Evolutionary conservation across 2,888 invertebrate genomes (phyloP), one percentile per base, ranked within the genome.

Genomic region (Caprella mutica): DNA sequence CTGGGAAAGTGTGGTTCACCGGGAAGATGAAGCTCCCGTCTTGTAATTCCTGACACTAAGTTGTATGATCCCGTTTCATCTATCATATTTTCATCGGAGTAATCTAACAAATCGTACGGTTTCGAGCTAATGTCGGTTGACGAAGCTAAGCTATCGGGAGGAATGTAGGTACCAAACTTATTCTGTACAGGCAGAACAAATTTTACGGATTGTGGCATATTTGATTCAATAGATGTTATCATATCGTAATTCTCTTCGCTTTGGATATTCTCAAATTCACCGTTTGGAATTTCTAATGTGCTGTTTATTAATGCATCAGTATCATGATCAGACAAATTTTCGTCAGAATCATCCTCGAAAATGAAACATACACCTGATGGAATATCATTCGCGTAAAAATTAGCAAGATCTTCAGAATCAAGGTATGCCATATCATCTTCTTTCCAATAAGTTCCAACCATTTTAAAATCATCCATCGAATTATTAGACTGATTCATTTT

Each of bases 271-370:
- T n/a, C n/a, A n/a, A n/a, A n/a, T n/a, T n/a, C n/a, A n/a, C n/a
- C n/a, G n/a, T n/a, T n/a, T n/a, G n/a, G n/a, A n/a, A n/a, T n/a
- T n/a, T n/a, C n/a, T n/a, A n/a, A n/a, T n/a, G n/a, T n/a, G n/a
- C n/a, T n/a, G n/a, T n/a, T n/a, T n/a, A 21, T 8, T 8, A 43
- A 12, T 26, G 19, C 9, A 24, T 56, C 55, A 33, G 21, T 12
- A 30, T 60, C 56, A 19, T 27, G 33, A n/a, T 30, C 26, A 17
- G 21, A n/a, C 26, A 52, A 5, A 9, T 51, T 43, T 4, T 59
- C 58, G n/a, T 63, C 59, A 19, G 39, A 42, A 39, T 63, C 63
- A n/a, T 63, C 63, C 42, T 63, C 63, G 24, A 60, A 63, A 26
- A 63, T 59, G 42, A 63, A 57, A 35, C 56, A 51, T 21, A 63